Evolutionary conservation across 1,140 invertebrate genomes (phyloP).

Genomic region (Lordiphosa collinella): DNA sequence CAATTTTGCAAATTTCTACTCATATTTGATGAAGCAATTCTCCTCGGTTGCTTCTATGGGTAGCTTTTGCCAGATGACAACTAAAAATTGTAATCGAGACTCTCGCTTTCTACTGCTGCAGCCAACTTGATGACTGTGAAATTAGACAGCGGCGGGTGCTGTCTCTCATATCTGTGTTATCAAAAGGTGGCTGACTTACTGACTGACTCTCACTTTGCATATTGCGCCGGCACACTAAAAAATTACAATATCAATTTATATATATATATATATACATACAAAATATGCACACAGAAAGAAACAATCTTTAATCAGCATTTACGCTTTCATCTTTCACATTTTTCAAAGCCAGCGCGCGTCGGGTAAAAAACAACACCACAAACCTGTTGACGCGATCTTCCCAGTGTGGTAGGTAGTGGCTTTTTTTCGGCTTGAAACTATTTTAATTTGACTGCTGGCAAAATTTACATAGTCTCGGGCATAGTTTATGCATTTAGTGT

Average conservation of each 20-base stretch:
- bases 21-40: too few relatives aligned
- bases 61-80: neutral
- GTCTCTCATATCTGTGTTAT: constrained; percentile 31
- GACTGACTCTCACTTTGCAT: constrained; percentile 43
- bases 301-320: constrained; percentile 60
- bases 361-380: constrained; percentile 23
- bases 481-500: constrained; percentile 30
- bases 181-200: constrained; percentile 26
- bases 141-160: constrained; percentile 36
- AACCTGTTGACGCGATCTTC: constrained; percentile 12
- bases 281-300: constrained; percentile 38
- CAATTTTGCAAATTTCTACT: too few relatives aligned
- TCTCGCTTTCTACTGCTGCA: constrained; percentile 41
- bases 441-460: constrained; percentile 37
- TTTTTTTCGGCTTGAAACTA: constrained; percentile 15
- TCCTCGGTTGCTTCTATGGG: too few relatives aligned
- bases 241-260: constrained; percentile 45
- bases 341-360: constrained; percentile 30
- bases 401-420: constrained; percentile 10
- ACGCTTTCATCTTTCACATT: constrained; percentile 61
- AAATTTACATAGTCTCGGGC: constrained; percentile 41
- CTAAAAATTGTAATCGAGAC: constrained; percentile 35
- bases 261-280: constrained; percentile 27
- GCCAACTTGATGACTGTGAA: constrained; percentile 43
- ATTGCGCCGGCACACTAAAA: constrained; percentile 8